These are phyloP conservation scores for Volucella inflata DNA, from an alignment of 2,888 invertebrate species.

Conservation along the genomic window DNA sequence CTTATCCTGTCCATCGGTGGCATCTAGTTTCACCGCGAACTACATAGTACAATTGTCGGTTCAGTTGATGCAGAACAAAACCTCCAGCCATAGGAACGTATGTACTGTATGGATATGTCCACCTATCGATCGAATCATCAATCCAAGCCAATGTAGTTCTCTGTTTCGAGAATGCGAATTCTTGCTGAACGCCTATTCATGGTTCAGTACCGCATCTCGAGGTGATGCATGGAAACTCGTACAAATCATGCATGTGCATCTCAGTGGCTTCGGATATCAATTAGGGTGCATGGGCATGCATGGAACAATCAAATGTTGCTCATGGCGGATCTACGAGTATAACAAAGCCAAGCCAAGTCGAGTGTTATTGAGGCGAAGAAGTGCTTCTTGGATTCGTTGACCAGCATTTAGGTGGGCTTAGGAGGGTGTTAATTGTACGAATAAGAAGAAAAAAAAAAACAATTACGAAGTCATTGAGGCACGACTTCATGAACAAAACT, in stretches of 20 bases:
- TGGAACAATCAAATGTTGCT: slow-evolving; percentile 40
- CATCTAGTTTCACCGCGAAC: slow-evolving; percentile 58
- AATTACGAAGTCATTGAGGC: slow-evolving; percentile 58
- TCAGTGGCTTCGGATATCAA: slow-evolving; percentile 53
- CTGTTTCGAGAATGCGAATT: slow-evolving; percentile 52
- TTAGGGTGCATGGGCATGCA: slow-evolving; percentile 37
- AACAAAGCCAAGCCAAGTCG: not conserved
- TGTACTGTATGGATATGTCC: too few species aligned
- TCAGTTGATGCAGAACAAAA: slow-evolving; percentile 52
- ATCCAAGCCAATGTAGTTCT: not conserved
- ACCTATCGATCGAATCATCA: slow-evolving; percentile 13
- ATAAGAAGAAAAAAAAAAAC: slow-evolving; percentile 13
- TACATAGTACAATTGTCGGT: slow-evolving; percentile 19
- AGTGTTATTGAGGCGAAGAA: slow-evolving; percentile 16
- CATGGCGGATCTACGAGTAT: slow-evolving; percentile 8
- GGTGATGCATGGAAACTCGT: slow-evolving; percentile 61
- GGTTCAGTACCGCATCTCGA: slow-evolving; percentile 63
- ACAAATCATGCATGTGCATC: slow-evolving; percentile 60
- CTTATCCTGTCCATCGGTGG: slow-evolving; percentile 38
- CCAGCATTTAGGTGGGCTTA: slow-evolving; percentile 9
- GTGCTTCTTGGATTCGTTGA: slow-evolving; percentile 33
- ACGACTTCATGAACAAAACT: slow-evolving; percentile 45
- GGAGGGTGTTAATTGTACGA: not conserved
- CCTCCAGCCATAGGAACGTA: slow-evolving; percentile 30
- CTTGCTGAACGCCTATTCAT: slow-evolving; percentile 60